These are phyloP conservation scores for Ormyrus thymus DNA, from an alignment of 2,888 invertebrate species.

Conservation along the genomic window DNA sequence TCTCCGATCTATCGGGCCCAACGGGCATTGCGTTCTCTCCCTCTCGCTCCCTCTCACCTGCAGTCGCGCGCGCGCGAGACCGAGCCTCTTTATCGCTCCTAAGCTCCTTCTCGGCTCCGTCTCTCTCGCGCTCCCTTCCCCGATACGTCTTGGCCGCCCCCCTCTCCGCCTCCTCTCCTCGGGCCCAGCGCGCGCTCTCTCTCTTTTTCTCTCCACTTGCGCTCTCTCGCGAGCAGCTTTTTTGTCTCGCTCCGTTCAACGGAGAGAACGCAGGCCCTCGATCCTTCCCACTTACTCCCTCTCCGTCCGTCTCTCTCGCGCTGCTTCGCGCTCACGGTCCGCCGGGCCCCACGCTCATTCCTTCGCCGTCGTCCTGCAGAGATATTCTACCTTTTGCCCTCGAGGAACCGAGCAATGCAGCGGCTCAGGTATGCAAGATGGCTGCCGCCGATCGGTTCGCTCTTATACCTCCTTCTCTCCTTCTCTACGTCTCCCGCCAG, in stretches of 20 bases:
- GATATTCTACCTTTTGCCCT: conserved; percentile 75
- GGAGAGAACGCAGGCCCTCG: conserved; percentile 22
- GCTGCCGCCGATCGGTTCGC: conserved; percentile 65
- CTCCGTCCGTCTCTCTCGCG: conserved; percentile 36
- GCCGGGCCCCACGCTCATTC: conserved; percentile 62
- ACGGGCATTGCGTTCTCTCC: conserved; percentile 62
- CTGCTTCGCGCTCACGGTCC: conserved; percentile 55
- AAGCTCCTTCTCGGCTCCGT: conserved; percentile 38
- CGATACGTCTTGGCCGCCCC: conserved; percentile 36
- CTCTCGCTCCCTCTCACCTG: conserved; percentile 56
- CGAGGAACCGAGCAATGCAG: conserved; percentile 74
- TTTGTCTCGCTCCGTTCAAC: conserved; percentile 45
- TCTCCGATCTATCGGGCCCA: conserved; percentile 71
- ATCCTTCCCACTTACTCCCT: conserved; percentile 44
- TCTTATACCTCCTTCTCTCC: conserved; percentile 16
- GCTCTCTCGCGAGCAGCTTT: conserved; percentile 29
- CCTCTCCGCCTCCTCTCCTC: not conserved
- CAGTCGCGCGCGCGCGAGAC: conserved; percentile 47
- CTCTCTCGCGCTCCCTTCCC: conserved; percentile 38
- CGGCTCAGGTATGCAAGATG: conserved; percentile 77
- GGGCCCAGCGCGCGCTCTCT: conserved; percentile 29
- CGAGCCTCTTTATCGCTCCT: conserved; percentile 45
- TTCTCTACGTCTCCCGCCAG: conserved; percentile 2
- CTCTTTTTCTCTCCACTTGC: conserved; percentile 23
- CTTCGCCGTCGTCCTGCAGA: conserved; percentile 65